Base-by-base conservation (phyloP, 2,113 vertebrate species). In the Cyprinodon tularosa region DNA sequence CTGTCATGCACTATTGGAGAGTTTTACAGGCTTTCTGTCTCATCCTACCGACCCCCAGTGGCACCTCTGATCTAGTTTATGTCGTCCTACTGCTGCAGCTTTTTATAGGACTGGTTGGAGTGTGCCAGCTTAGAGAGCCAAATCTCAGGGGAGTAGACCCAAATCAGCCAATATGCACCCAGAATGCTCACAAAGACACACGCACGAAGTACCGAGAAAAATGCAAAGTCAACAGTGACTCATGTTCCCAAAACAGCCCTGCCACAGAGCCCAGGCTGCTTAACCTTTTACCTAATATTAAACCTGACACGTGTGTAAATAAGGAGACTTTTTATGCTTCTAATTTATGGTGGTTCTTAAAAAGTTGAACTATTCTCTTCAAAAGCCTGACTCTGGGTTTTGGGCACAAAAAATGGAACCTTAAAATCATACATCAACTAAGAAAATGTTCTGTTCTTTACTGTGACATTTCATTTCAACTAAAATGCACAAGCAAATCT, bases 1-100 rank as follows among this genome's bases (percentile, higher is more conserved):
- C 61, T 77, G 71, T 76, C 71, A n/a, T 65, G 66, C 39, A 17
- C 69, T 50, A 42, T 77, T 77, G 47, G 61, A 76, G 74, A 62
- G 73, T 59, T 80, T 83, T 61, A 36, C 40, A 85, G 71, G 48
- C 44, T 66, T 68, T 78, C 62, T 68, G 68, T 74, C 67, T 87
- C 83, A 72, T 85, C 71, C 76, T 64, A 4, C 53, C 1, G 12
- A 12, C 62, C 88, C 73, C 76, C 22, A 53, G 86, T 81, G 90
- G 74, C 68, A 47, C 40, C 53, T 64, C 71, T 64, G 84, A 93
- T 93, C 92, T 93, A 94, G 92, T 94, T 94, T 93, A 92, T 22
- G n/a, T 62, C 84, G 92, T 91, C 82, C 92, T 89, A 69, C 76
- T 88, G 85, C 73, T 78, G 80, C 72, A 40, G 80, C 89, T 91